Evolutionary conservation across 2,888 invertebrate species (phyloP), one percentile per base, ranked within the genome.

Genomic region (Caenorhabditis panamensis): DNA sequence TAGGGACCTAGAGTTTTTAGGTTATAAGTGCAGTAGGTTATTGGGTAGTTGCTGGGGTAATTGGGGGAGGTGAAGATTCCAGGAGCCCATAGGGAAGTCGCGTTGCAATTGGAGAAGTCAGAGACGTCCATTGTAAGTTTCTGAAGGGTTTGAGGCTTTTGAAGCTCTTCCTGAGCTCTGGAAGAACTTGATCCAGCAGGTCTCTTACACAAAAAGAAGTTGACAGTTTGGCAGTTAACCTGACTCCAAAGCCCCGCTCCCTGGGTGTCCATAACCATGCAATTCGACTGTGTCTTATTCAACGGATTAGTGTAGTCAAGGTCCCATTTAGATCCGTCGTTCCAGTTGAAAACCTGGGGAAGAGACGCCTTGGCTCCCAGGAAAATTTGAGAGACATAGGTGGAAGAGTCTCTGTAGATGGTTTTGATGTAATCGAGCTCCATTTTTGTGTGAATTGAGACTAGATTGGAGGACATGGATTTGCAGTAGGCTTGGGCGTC

Each of bases 31-130:
- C 71, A 72, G 47, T 8, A 56, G 24, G 47, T 24, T 0, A 8
- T 4, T n/a, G 71, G 54, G 54, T 31, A 16, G 37, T 26, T 8
- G 47, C 11, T 47, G 2, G 71, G 62, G 47, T 72, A 72, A 16
- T 61, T 61, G 0, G 18, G 53, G 28, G 63, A 64, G 37, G 72
- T 72, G 36, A 72, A 47, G 3, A 63, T 18, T 28, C 72, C 72
- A 1, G 72, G 72, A 24, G 72, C 63, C 24, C 63, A 47, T 54
- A 58, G 20, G n/a, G 64, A 44, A 4, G 72, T 72, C 6, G 72
- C 26, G 56, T 72, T 72, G 63, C 72, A 71, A n/a, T 71, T 49
- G 62, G 71, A 72, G 53, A 36, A 36, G 49, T 72, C 72, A 1
- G 56, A 44, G 18, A 41, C 37, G 22, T 36, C 59, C 13, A 41